These are phyloP conservation scores for Petrolisthes manimaculis DNA, from an alignment of 2,888 invertebrate species.

Conservation along the genomic window DNA sequence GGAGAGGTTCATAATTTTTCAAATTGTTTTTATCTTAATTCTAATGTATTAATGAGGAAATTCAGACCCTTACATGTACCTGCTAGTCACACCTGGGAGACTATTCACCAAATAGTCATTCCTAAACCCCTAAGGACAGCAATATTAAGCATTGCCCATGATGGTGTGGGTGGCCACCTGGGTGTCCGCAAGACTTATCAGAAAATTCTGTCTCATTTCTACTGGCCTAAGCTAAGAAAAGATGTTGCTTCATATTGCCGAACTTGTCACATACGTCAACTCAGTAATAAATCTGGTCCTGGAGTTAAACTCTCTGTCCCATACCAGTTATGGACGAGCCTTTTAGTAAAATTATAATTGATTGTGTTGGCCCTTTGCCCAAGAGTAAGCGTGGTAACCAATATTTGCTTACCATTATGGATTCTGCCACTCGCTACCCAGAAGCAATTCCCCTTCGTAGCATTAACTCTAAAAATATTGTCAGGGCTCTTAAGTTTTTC, in stretches of 20 bases:
- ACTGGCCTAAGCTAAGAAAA: conserved; percentile 12
- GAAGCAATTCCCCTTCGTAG: no score
- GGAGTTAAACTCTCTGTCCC: neutral
- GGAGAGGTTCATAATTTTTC: no score
- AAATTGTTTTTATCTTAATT: no score
- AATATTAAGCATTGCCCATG: conserved; percentile 1
- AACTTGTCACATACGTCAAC: conserved; percentile 14
- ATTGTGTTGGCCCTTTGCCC: conserved; percentile 13
- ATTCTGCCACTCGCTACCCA: conserved; percentile 1
- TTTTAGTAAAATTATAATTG: neutral
- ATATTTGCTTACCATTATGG: conserved; percentile 14
- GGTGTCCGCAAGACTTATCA: no score
- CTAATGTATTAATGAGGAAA: no score
- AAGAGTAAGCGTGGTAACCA: neutral
- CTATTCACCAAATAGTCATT: conserved; percentile 1
- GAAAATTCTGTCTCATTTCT: neutral
- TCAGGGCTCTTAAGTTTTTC: no score
- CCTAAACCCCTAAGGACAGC: neutral
- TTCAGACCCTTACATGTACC: neutral
- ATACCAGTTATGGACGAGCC: neutral
- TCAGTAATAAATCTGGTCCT: neutral
- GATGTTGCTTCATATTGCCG: conserved; percentile 1
- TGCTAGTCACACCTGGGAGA: neutral
- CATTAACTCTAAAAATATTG: no score
- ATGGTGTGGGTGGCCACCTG: neutral